These are phyloP conservation scores for Hephaestus fuliginosus DNA, from an alignment of 2,797 vertebrate species.

Conservation along the genomic window DNA sequence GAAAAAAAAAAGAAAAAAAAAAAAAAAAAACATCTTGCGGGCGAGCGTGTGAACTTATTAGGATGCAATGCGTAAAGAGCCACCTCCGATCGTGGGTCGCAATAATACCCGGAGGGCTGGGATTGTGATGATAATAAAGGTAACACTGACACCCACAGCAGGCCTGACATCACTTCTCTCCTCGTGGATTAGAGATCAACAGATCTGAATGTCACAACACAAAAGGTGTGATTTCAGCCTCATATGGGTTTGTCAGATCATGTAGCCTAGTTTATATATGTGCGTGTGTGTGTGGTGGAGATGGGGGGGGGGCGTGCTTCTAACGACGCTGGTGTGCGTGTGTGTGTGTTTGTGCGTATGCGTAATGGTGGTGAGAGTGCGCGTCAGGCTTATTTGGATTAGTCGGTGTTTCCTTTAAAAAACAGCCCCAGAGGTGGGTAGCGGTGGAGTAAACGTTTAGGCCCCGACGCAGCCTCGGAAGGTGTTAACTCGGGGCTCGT, in stretches of 20 bases:
- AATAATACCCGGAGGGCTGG: conserved; percentile 39
- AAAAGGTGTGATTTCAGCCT: conserved; percentile 39
- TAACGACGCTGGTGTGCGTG: conserved; percentile 35
- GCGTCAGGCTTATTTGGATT: conserved; percentile 78
- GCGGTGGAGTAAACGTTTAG: conserved; percentile 55
- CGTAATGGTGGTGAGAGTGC: conserved; percentile 71
- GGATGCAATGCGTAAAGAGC: conserved; percentile 69
- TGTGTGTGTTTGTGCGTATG: conserved; percentile 48
- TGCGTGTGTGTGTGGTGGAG: conserved; percentile 44
- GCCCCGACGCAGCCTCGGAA: conserved; percentile 42
- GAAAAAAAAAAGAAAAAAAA: too few species aligned
- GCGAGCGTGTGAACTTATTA: conserved; percentile 63
- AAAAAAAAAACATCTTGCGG: conserved; percentile 36
- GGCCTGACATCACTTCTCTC: conserved; percentile 11
- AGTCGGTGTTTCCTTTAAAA: conserved; percentile 68
- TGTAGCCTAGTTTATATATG: conserved; percentile 49
- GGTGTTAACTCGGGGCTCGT: conserved; percentile 23
- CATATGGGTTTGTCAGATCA: conserved; percentile 56
- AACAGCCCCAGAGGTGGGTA: conserved; percentile 60
- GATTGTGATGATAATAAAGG: conserved; percentile 31
- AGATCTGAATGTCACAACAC: conserved; percentile 37
- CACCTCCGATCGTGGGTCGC: conserved; percentile 47
- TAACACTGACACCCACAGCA: conserved; percentile 31
- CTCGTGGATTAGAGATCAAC: conserved; percentile 32
- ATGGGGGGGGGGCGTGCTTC: conserved; percentile 50